These are phyloP conservation scores for Papilio polytes DNA, from an alignment of 1,140 invertebrate species.

Conservation along the genomic window DNA sequence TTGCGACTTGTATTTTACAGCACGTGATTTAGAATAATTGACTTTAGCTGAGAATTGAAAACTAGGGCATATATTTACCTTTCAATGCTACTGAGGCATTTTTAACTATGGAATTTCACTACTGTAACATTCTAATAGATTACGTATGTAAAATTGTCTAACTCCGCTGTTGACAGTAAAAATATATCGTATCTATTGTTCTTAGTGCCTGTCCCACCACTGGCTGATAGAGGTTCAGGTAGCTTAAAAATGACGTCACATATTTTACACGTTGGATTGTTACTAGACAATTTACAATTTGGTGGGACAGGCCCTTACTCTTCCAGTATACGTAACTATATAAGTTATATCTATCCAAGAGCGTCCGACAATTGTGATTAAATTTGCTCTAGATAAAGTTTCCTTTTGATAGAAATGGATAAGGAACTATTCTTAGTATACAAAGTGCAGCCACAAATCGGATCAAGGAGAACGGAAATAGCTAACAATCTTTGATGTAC, in stretches of 20 bases:
- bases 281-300: no score
- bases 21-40: slow-evolving; percentile 21
- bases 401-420: not conserved
- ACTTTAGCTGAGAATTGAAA: slow-evolving; percentile 27
- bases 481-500: not conserved
- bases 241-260: no score
- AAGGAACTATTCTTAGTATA: slow-evolving; percentile 1
- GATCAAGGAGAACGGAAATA: not conserved
- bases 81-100: not conserved
- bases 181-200: no score
- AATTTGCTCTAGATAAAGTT: not conserved
- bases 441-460: slow-evolving; percentile 1
- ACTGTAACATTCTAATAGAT: not conserved
- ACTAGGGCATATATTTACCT: not conserved
- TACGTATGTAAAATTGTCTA: not conserved
- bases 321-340: not conserved
- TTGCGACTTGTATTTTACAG: slow-evolving; percentile 11
- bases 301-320: not conserved
- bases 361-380: not conserved
- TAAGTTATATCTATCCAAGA: not conserved
- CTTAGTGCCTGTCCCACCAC: no score
- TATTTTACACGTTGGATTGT: no score
- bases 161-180: no score
- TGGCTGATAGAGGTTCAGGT: no score
- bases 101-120: not conserved